Evolutionary conservation across 1,140 invertebrate genomes (phyloP).

Genomic region (Asobara japonica): DNA sequence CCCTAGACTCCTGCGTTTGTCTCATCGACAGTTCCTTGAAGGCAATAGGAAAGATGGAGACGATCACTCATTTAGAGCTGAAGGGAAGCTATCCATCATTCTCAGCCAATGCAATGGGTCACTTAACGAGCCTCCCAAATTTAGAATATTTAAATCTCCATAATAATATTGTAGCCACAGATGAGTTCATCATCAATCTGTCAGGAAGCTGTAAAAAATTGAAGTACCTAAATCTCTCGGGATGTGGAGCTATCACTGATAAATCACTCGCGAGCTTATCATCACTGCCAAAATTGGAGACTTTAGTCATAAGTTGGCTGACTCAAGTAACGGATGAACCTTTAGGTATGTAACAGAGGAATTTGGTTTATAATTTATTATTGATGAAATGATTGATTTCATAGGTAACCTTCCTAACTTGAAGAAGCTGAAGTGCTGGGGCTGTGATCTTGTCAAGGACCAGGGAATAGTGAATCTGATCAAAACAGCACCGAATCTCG

Average conservation of each 20-base stretch:
- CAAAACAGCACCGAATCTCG: conserved; percentile 40
- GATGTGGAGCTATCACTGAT: conserved; percentile 40
- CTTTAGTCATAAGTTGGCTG: conserved; percentile 45
- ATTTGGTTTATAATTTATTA: no score
- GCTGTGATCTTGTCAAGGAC: conserved; percentile 43
- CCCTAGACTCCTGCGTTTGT: conserved; percentile 37
- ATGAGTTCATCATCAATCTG: conserved; percentile 21
- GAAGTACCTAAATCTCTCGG: conserved; percentile 31
- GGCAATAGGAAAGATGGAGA: conserved; percentile 33
- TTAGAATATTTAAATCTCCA: conserved; percentile 40
- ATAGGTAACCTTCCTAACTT: conserved; percentile 39
- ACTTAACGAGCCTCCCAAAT: conserved; percentile 44
- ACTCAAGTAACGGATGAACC: conserved; percentile 36
- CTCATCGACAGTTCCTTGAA: conserved; percentile 37
- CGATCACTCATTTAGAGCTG: conserved; percentile 40
- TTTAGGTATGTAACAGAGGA: no score
- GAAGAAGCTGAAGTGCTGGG: conserved; percentile 43
- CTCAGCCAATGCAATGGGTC: conserved; percentile 31
- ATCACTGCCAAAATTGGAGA: conserved; percentile 44
- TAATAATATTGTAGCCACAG: conserved; percentile 15
- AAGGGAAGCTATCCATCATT: conserved; percentile 36
- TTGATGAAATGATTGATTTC: no score
- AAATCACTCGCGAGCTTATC: conserved; percentile 40
- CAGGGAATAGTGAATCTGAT: conserved; percentile 40
- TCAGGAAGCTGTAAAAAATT: conserved; percentile 24